Conservation (phyloP, 2,113 vertebrate species). For the Podarcis cretensis region DNA sequence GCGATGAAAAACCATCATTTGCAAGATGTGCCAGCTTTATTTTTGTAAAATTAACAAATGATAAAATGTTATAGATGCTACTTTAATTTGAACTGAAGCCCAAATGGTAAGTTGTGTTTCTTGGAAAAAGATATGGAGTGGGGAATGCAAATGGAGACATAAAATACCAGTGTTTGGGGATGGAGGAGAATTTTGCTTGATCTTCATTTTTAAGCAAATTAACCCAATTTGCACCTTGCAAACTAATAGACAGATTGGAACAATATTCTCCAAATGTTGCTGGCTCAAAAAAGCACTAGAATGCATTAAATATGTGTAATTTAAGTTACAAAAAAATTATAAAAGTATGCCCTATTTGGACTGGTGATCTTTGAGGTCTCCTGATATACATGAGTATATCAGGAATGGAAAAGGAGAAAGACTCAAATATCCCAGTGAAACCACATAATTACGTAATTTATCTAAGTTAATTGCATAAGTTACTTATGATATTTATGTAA, state of each 20-base stretch:
- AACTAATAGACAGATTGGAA: no score
- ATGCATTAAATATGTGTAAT: not conserved
- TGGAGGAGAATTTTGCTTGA: no score
- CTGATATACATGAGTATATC: no score
- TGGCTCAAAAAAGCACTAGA: not conserved
- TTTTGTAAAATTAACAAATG: constrained; percentile 3
- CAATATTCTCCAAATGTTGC: not conserved
- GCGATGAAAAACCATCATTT: not conserved
- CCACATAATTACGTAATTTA: no score
- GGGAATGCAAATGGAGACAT: not conserved
- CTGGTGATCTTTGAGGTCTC: no score
- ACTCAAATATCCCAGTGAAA: no score
- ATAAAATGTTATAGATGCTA: not conserved
- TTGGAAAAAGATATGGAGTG: not conserved
- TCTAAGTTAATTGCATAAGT: no score
- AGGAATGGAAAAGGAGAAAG: no score
- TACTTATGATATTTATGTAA: no score
- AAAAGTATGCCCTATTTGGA: not conserved
- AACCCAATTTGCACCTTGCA: not conserved
- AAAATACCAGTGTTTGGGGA: not conserved
- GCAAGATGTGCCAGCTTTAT: rapidly evolving
- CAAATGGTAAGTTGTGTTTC: not conserved
- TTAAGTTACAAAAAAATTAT: not conserved
- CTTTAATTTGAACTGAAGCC: not conserved
- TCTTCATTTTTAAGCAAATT: not conserved